Evolutionary conservation across 1,140 invertebrate species (phyloP).

Genomic region (Brachionus koreanus): DNA sequence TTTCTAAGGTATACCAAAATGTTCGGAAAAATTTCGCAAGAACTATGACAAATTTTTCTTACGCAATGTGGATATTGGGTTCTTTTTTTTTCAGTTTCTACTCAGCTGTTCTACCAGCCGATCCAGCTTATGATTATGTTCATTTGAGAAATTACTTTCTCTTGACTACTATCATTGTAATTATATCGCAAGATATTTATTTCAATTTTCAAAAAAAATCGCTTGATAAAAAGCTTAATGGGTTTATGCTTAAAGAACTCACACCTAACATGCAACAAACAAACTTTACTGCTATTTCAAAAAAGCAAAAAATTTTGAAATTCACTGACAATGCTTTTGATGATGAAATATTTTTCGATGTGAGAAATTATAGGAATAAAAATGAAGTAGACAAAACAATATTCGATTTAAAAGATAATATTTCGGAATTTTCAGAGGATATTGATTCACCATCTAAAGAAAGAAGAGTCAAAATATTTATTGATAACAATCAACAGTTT

Average conservation of each 20-base stretch:
- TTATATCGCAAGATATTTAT: conserved; percentile 17
- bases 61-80: conserved; percentile 16
- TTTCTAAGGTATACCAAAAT: conserved; percentile 8
- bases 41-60: neutral
- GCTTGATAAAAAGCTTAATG: neutral
- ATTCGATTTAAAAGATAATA: neutral
- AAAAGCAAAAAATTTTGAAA: neutral
- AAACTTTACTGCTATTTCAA: neutral
- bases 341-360: conserved; percentile 20
- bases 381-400: neutral
- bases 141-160: conserved; percentile 23
- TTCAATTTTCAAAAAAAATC: neutral
- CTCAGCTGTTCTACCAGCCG: neutral
- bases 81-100: conserved; percentile 18
- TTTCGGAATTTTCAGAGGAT: neutral
- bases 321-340: conserved; percentile 35
- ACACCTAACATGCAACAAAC: neutral
- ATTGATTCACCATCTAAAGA: neutral
- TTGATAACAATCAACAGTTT: neutral
- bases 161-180: neutral
- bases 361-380: conserved; percentile 6
- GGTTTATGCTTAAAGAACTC: neutral
- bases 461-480: neutral
- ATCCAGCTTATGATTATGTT: conserved; percentile 3
- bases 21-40: conserved; percentile 2